phyloP scores from a whole-genome alignment of 1,140 invertebrate genomes.

The Brachionus plicatilis region DNA sequence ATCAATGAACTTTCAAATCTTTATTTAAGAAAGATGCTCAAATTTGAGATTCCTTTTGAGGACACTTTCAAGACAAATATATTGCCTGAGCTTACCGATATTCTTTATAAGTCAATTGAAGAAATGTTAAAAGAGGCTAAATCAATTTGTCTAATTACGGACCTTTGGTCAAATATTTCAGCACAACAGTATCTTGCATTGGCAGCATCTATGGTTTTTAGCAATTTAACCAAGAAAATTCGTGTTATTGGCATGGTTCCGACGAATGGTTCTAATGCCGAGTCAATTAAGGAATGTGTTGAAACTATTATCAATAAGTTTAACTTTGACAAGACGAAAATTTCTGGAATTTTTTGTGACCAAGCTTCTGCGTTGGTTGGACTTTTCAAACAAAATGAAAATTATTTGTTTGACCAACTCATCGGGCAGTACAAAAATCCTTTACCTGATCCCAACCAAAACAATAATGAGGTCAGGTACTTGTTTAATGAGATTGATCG shows the following conservation, averaged over 20 bases:
- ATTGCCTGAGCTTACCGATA: background rate
- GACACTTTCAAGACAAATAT: background rate
- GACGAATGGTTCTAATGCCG: background rate
- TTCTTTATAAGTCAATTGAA: background rate
- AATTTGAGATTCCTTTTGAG: background rate
- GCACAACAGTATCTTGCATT: background rate
- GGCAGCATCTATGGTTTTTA: conserved; percentile 11
- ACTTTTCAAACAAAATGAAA: background rate
- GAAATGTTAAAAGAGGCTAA: conserved; percentile 12
- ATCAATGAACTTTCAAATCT: background rate
- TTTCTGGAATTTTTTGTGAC: background rate
- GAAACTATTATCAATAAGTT: background rate
- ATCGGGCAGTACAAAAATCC: background rate
- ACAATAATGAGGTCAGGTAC: background rate
- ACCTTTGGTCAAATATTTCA: conserved; percentile 3
- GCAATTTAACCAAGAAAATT: background rate
- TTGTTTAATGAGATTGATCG: background rate
- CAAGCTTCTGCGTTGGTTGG: background rate
- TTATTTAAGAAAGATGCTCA: background rate
- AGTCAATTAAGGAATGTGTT: background rate
- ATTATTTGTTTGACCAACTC: background rate
- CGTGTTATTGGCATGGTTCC: background rate
- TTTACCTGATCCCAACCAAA: background rate
- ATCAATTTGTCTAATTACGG: background rate
- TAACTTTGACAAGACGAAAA: background rate